These are phyloP conservation scores for Sciurus vulgaris DNA, from an alignment of 2,797 vertebrate species.

Conservation along the genomic window DNA sequence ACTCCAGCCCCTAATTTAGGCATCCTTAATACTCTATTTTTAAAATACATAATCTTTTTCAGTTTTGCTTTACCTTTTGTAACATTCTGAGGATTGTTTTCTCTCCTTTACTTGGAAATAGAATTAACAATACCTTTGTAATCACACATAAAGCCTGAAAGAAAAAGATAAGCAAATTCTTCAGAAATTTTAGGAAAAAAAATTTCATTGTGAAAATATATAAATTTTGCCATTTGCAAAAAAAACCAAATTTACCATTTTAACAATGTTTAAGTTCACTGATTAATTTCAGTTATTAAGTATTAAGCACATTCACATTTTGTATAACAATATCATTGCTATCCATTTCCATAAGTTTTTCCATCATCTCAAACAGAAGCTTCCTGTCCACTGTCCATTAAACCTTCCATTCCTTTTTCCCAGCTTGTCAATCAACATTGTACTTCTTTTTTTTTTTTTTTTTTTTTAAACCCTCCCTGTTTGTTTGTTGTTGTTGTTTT, in stretches of 20 bases:
- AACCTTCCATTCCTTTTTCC: background rate
- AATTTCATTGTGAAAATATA: conserved; percentile 11
- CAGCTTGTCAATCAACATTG: background rate
- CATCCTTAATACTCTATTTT: background rate
- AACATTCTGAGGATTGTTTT: conserved; percentile 26
- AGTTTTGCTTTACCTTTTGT: background rate
- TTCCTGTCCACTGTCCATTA: background rate
- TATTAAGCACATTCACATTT: background rate
- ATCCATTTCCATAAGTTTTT: background rate
- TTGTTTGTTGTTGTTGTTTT: too few species aligned
- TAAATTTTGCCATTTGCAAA: background rate
- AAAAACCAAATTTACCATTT: conserved; percentile 5
- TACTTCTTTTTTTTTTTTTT: background rate
- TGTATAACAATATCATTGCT: background rate
- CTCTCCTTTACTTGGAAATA: conserved; percentile 24
- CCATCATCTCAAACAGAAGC: background rate
- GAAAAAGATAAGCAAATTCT: background rate
- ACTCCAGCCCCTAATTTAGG: background rate
- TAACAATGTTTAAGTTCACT: background rate
- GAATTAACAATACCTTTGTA: background rate
- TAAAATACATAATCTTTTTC: background rate
- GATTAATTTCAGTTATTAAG: background rate
- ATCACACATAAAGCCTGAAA: background rate
- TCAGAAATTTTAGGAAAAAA: background rate
- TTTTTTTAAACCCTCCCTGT: too few species aligned